Percentiles rank a stretch among this genome's conserved stretches.
Evolutionary conservation across 1,140 invertebrate genomes (phyloP).

Genomic region (Sinonovacula constricta): DNA sequence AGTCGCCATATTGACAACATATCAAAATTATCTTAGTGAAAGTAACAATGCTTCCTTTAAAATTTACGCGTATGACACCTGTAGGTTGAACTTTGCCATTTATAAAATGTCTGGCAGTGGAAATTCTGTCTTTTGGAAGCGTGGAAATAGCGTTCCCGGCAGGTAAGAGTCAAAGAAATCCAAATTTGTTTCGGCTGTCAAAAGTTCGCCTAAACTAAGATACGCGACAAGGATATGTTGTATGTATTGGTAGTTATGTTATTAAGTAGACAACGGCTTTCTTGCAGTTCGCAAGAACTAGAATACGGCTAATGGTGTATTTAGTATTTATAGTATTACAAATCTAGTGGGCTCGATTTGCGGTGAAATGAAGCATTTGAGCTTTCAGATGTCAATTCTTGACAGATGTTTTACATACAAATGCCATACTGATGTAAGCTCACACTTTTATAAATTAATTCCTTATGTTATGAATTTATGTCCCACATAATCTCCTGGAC

Average conservation of each 20-base stretch:
- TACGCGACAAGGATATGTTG: not conserved
- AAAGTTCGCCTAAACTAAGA: not conserved
- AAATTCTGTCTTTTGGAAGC: conserved; percentile 64
- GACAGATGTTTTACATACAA: no score
- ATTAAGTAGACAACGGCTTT: not conserved
- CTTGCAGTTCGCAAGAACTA: not conserved
- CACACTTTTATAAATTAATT: no score
- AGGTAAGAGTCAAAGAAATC: conserved; percentile 51
- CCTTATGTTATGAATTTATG: no score
- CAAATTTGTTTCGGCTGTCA: not conserved
- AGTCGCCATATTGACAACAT: conserved; percentile 40
- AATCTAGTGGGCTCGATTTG: not conserved
- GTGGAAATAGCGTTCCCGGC: conserved; percentile 64
- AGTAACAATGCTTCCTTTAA: conserved; percentile 5
- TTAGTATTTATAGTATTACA: not conserved
- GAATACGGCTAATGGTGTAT: not conserved
- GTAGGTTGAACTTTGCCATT: not conserved
- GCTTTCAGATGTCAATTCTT: no score
- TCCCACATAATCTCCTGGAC: no score
- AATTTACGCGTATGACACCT: not conserved
- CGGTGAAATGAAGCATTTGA: no score
- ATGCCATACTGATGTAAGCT: no score
- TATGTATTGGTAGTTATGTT: not conserved
- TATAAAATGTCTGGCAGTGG: conserved; percentile 54
- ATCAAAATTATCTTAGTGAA: not conserved